Evolutionary conservation across 2,113 vertebrate genomes (phyloP), one percentile per base, ranked within the genome.

Genomic region (Taurulus bubalis): DNA sequence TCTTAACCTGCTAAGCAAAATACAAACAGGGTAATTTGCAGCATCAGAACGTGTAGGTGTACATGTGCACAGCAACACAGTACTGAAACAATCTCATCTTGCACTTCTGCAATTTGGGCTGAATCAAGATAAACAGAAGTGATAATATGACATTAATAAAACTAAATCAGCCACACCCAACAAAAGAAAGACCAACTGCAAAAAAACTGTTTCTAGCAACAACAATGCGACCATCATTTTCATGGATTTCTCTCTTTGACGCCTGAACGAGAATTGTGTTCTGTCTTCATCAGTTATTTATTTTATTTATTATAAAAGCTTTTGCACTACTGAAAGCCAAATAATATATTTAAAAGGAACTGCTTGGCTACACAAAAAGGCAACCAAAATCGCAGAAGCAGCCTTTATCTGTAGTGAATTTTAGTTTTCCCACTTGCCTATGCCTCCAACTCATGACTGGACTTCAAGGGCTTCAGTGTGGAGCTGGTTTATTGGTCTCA

Each of bases 401-500:
- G 45, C 20, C 12, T 68, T 32, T 47, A 75, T 75, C 30, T 28
- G 4, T 51, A 20, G 24, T 78, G 28, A 20, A 40, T 7, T 73
- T 69, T 3, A 49, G 45, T 62, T 80, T 79, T 9, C 60, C 71
- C 51, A 26, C 30, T 70, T 73, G 53, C 75, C 69, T 67, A 10
- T 63, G 34, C 65, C 75, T 75, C 40, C 34, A 51, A 62, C 69
- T 84, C 34, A 60, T 64, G 79, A 71, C 72, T 36, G 60, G 75
- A 84, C 71, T 32, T 80, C 34, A 65, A 62, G 36, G 28, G 75
- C 64, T 75, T 62, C 62, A 81, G 53, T 65, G 77, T 77, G 59
- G 16, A 47, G 73, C 49, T 68, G 45, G 66, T 86, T 88, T 82
- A 85, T 69, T 49, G 53, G 71, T 88, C 72, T 83, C 84, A 87